A percentile compares a stretch with the other conserved stretches of the same genome.
These are phyloP conservation scores for Rhopalosiphum maidis DNA, from an alignment of 1,140 invertebrate species.

Conservation along the genomic window DNA sequence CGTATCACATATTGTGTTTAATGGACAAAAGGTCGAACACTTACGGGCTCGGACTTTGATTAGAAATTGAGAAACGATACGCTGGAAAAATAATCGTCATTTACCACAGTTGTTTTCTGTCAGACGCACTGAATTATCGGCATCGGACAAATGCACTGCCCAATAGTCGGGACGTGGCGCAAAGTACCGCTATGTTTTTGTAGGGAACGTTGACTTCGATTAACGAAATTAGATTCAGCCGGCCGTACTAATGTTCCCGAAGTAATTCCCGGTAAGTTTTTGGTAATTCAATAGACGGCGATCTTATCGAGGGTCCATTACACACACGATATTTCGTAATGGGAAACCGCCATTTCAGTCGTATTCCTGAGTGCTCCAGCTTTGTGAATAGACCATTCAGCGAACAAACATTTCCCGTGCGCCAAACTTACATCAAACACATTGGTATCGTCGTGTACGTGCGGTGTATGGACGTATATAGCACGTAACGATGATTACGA, in stretches of 20 bases:
- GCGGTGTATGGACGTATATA: not conserved
- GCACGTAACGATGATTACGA: too few relatives aligned
- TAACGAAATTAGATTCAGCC: slow-evolving; percentile 46
- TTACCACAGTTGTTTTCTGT: slow-evolving; percentile 8
- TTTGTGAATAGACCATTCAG: slow-evolving; percentile 7
- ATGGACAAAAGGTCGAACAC: slow-evolving; percentile 5
- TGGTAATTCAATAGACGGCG: slow-evolving; percentile 32
- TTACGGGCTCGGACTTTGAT: not conserved
- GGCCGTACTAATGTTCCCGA: slow-evolving; percentile 32
- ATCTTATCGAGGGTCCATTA: slow-evolving; percentile 34
- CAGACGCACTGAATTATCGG: not conserved
- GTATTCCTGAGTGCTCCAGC: not conserved
- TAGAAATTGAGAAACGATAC: slow-evolving; percentile 2
- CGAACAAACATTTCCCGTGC: not conserved
- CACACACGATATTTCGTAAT: slow-evolving; percentile 35
- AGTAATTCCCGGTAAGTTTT: slow-evolving; percentile 40
- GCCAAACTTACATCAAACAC: not conserved
- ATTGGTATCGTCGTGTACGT: not conserved
- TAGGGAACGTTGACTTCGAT: slow-evolving; percentile 25
- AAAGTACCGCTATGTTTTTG: slow-evolving; percentile 6
- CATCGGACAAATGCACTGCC: not conserved
- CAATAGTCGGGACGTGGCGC: not conserved
- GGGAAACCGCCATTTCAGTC: slow-evolving; percentile 27
- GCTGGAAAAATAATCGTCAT: slow-evolving; percentile 1
- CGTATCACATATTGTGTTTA: not conserved